Conservation (phyloP, 1,140 invertebrate genomes). For the Teleogryllus occipitalis region DNA sequence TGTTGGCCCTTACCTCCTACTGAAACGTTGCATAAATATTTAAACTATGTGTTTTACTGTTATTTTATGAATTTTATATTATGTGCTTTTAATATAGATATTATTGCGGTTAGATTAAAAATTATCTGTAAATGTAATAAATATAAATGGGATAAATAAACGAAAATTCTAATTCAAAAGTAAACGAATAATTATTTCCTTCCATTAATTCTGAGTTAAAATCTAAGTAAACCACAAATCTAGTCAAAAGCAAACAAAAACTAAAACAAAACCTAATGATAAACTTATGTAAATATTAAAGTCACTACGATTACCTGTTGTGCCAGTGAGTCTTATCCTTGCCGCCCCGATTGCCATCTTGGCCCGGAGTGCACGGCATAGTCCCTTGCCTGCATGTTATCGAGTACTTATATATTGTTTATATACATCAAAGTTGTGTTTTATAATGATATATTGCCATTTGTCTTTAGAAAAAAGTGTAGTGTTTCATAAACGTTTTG, state of each 20-base stretch:
- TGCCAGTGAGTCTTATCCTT: background rate
- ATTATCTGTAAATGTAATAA: constrained; percentile 1
- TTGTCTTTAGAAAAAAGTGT: background rate
- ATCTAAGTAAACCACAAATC: background rate
- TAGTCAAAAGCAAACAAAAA: background rate
- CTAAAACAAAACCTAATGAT: background rate
- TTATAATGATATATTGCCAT: background rate
- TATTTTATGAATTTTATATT: background rate
- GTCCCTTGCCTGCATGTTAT: background rate
- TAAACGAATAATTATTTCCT: background rate
- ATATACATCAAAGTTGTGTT: background rate
- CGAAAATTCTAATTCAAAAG: background rate
- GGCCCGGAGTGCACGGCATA: too few species aligned
- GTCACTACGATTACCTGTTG: background rate
- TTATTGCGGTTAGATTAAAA: background rate
- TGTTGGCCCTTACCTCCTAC: background rate
- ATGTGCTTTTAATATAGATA: constrained; percentile 1
- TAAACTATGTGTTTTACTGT: background rate
- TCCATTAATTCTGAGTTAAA: background rate
- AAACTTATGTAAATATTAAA: background rate
- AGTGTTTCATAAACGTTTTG: background rate
- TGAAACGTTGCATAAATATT: constrained; percentile 2
- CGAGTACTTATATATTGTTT: background rate
- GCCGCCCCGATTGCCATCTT: too few species aligned
- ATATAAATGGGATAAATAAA: constrained; percentile 1